phyloP scores from a whole-genome alignment of 2,888 invertebrate species.

The Chrysopilus asiliformis region DNA sequence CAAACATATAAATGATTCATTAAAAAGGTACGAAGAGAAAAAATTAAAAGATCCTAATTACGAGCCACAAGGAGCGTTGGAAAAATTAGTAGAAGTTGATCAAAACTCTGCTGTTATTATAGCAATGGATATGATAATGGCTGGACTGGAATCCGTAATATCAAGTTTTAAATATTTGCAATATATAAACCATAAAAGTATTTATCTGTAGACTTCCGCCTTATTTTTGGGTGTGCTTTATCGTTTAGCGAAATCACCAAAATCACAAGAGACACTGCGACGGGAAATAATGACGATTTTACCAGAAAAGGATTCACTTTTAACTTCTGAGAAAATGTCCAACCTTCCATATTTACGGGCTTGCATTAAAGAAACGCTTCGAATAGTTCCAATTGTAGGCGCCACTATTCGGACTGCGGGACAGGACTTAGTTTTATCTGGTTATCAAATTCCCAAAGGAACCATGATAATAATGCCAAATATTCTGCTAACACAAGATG shows the following conservation, averaged over 20 bases:
- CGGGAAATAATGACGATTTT: conserved; percentile 40
- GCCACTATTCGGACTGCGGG: conserved; percentile 44
- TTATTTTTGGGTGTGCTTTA: conserved; percentile 43
- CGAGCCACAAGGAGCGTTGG: conserved; percentile 45
- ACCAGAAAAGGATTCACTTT: conserved; percentile 29
- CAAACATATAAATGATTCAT: conserved; percentile 32
- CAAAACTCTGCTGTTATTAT: conserved; percentile 48
- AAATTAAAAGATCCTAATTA: conserved; percentile 22
- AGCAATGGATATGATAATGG: conserved; percentile 56
- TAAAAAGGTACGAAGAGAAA: conserved; percentile 19
- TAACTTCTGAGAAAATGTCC: conserved; percentile 37
- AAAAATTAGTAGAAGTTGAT: conserved; percentile 47
- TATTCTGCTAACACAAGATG: conserved; percentile 43
- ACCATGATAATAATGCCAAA: conserved; percentile 64
- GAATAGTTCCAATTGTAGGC: conserved; percentile 46
- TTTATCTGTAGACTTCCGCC: conserved; percentile 34
- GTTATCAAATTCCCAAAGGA: conserved; percentile 49
- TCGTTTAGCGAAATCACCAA: conserved; percentile 46
- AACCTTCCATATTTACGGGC: conserved; percentile 51
- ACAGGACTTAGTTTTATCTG: conserved; percentile 46
- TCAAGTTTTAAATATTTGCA: neutral
- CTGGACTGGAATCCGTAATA: conserved; percentile 59
- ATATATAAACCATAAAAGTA: neutral
- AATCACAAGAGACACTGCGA: conserved; percentile 48
- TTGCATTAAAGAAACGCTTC: conserved; percentile 58